Conservation (phyloP, 2,113 vertebrate genomes). For the Ivindomyrus marchei region DNA sequence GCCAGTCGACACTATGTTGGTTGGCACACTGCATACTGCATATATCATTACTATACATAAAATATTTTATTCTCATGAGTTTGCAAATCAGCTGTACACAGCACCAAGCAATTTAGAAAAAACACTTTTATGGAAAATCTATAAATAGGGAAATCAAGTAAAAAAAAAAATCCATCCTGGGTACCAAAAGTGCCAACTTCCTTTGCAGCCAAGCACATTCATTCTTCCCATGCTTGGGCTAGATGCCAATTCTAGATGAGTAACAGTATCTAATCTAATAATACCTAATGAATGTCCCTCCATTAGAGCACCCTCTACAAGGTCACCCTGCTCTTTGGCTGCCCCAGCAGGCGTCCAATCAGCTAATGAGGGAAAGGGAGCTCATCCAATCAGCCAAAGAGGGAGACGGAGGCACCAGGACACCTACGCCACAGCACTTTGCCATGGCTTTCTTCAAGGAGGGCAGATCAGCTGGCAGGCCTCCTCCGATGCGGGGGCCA, state of each 20-base stretch:
- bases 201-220: neutral
- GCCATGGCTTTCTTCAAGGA: neutral
- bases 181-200: neutral
- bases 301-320: neutral
- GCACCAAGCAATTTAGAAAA: neutral
- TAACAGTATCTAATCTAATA: neutral
- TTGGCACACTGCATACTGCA: neutral
- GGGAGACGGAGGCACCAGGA: neutral
- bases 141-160: neutral
- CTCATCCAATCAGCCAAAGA: conserved; percentile 9
- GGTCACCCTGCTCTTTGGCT: neutral
- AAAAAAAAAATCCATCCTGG: neutral
- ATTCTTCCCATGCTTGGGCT: neutral
- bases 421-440: neutral
- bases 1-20: neutral
- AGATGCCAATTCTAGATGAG: conserved; percentile 1
- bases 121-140: neutral
- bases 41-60: neutral
- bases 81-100: neutral
- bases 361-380: conserved; percentile 7
- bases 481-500: neutral
- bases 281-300: conserved; percentile 7
- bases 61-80: neutral
- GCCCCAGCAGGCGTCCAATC: neutral
- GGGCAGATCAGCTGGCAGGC: neutral